Base-by-base conservation (phyloP, 2,888 invertebrate genomes). In the Macaria notata region DNA sequence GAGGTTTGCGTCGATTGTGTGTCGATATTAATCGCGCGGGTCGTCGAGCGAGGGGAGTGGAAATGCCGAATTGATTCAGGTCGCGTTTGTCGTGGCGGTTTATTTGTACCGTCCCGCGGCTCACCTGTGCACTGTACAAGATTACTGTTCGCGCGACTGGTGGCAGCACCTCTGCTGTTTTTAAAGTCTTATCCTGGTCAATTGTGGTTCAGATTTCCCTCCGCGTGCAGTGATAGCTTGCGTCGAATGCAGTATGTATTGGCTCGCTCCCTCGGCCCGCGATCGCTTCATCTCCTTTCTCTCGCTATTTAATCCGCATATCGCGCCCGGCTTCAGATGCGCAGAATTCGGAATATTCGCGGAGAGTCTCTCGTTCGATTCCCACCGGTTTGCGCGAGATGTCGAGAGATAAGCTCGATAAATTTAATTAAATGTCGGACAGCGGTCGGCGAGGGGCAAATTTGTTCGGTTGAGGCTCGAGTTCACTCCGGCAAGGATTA, bases 361-460 rank as follows among this genome's bases (percentile, higher is more conserved):
- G 71, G 70, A 72, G 69, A 70, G 70, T 71, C 76, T 78, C 73
- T 80, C 81, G 73, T 76, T 76, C 78, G 81, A 80, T 86, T 87
- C 84, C 83, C 87, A 86, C 82, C 80, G 84, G 70, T 63, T 65
- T 63, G 75, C 70, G 76, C 73, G 81, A 79, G 83, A 85, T 84
- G 83, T 76, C 76, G 71, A 75, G 70, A 79, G 89, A 88, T 89
- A 86, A 86, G 76, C 73, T 69, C 83, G 86, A 88, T 90, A 87
- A 87, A 88, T 90, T 88, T 87, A 90, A 88, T 89, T 83, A 88
- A 88, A 84, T 72, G 79, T 76, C 75, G 71, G 72, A 75, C 75
- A 65, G 51, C 45, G 60, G 54, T 53, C 59, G 58, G 56, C 55
- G 50, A 49, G 65, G 61, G 53, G 83, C 83, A 83, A 86, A 88